These are phyloP conservation scores for Mirza zaza DNA, from an alignment of 2,113 vertebrate genomes.

Conservation along the genomic window DNA sequence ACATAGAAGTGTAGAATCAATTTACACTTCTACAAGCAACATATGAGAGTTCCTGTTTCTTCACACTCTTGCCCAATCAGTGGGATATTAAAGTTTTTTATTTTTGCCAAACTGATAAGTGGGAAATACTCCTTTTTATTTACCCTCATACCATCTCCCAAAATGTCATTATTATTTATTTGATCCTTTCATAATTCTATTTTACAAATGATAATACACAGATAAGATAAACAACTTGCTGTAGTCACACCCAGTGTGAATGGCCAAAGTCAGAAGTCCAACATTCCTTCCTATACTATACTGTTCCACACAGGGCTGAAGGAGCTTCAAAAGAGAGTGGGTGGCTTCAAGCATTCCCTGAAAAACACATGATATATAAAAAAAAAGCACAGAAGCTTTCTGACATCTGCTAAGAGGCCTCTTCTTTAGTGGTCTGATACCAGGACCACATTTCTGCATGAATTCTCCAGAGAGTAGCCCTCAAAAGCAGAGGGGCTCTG, in stretches of 20 bases:
- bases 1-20: not conserved
- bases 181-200: constrained; percentile 37
- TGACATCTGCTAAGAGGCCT: constrained; percentile 50
- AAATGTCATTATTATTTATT: constrained; percentile 8
- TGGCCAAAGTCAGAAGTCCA: not conserved
- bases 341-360: not conserved
- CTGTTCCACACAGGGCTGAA: not conserved
- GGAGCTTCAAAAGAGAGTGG: not conserved
- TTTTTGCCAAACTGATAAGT: constrained; percentile 18
- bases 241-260: not conserved
- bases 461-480: constrained; percentile 10
- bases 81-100: not conserved
- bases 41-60: not conserved
- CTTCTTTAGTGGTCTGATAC: constrained; percentile 61
- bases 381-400: constrained; percentile 18
- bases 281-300: not conserved
- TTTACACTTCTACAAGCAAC: constrained; percentile 10
- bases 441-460: constrained; percentile 52
- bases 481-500: not conserved
- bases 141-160: not conserved
- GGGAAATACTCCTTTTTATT: constrained; percentile 44
- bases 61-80: not conserved
- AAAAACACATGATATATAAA: constrained; percentile 23
- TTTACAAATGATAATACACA: constrained; percentile 30
- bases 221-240: constrained; percentile 18